Conservation (phyloP, 2,113 vertebrate genomes). For the Ancistrus triradiatus region DNA sequence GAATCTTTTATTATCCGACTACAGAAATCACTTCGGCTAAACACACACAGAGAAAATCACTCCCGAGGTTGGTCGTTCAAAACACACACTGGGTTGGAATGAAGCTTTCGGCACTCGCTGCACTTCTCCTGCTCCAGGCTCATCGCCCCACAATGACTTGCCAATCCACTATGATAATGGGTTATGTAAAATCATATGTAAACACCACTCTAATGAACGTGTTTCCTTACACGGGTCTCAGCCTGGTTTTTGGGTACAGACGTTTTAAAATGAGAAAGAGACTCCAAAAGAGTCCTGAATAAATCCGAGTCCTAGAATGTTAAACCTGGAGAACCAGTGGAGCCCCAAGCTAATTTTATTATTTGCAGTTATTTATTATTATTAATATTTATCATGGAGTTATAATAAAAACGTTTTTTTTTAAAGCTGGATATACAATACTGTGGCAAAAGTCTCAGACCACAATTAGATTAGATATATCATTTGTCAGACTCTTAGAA, state of each 20-base stretch:
- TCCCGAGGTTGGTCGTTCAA: constrained; percentile 28
- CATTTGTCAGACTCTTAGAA: no score
- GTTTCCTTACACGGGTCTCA: constrained; percentile 11
- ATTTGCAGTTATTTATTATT: no score
- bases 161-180: constrained; percentile 33
- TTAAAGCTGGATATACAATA: no score
- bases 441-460: no score
- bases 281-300: no score
- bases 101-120: constrained; percentile 19
- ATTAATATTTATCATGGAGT: no score
- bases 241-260: background rate
- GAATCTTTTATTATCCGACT: constrained; percentile 11
- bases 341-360: no score
- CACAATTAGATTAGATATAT: no score
- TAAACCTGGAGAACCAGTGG: no score
- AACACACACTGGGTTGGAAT: constrained; percentile 39
- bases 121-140: constrained; percentile 10
- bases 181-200: constrained; percentile 47
- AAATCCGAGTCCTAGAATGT: no score
- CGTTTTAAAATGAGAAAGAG: background rate
- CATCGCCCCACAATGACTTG: constrained; percentile 26
- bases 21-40: constrained; percentile 21
- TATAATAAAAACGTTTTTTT: no score
- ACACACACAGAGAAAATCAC: constrained; percentile 25
- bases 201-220: constrained; percentile 33